Conservation (phyloP, 2,113 vertebrate species). For the Porphyrio hochstetteri region DNA sequence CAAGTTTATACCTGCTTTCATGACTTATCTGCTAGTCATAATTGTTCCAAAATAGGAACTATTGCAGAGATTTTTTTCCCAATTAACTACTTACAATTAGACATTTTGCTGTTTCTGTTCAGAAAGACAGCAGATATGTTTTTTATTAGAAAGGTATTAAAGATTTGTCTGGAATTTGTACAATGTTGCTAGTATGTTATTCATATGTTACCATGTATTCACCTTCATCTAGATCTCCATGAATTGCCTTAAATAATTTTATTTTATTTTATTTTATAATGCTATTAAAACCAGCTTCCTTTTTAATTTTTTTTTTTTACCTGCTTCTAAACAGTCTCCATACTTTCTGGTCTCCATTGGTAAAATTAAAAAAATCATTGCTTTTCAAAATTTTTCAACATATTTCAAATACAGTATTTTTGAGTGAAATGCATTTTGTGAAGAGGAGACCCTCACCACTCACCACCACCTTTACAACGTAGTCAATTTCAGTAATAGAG, state of each 20-base stretch:
- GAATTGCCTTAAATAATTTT: neutral
- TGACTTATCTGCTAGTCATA: neutral
- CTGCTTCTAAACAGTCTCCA: neutral
- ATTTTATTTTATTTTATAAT: neutral
- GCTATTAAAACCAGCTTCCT: neutral
- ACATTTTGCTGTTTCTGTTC: neutral
- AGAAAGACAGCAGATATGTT: neutral
- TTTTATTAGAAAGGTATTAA: neutral
- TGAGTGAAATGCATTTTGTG: neutral
- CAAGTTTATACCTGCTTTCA: neutral
- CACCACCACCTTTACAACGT: neutral
- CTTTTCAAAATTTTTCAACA: neutral
- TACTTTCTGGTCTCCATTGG: neutral
- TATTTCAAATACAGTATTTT: neutral
- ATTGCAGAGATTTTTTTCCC: neutral
- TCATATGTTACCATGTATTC: neutral
- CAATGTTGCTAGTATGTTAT: neutral
- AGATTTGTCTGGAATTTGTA: neutral
- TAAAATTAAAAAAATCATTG: neutral
- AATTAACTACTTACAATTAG: neutral
- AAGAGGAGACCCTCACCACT: neutral
- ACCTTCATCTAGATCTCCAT: neutral
- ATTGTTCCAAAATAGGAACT: neutral
- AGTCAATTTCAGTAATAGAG: neutral
- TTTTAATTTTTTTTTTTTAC: neutral